A percentile compares a stretch with the other conserved stretches of the same genome.
Conservation (phyloP, 2,113 vertebrate genomes). For the Hemicordylus capensis region DNA sequence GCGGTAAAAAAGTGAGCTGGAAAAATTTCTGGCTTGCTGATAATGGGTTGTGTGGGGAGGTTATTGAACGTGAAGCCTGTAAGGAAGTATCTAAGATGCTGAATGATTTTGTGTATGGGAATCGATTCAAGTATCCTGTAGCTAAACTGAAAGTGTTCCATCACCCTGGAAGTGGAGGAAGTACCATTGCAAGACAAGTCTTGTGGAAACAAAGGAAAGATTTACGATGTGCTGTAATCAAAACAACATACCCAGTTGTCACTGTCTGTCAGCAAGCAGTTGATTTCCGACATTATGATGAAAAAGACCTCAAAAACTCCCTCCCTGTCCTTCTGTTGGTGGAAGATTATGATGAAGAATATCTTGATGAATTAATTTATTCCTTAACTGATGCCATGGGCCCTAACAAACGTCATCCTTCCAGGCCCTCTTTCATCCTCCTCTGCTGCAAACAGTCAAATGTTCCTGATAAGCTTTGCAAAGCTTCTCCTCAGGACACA, state of each 20-base stretch:
- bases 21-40: constrained; percentile 85
- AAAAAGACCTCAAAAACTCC: constrained; percentile 70
- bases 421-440: constrained; percentile 79
- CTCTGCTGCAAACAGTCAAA: constrained; percentile 79
- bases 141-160: constrained; percentile 82
- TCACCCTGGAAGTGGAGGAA: constrained; percentile 88
- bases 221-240: constrained; percentile 80
- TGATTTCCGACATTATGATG: constrained; percentile 80
- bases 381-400: constrained; percentile 72
- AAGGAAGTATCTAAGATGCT: constrained; percentile 65
- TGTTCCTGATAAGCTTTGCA: constrained; percentile 76
- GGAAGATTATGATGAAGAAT: constrained; percentile 82
- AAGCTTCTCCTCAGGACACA: constrained; percentile 72
- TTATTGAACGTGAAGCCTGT: constrained; percentile 82
- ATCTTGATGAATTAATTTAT: constrained; percentile 75
- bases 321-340: constrained; percentile 82
- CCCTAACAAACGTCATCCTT: constrained; percentile 63
- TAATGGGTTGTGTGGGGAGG: constrained; percentile 68
- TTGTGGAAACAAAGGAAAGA: constrained; percentile 81
- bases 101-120: constrained; percentile 47
- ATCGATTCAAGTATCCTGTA: constrained; percentile 59
- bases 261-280: constrained; percentile 77
- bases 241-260: constrained; percentile 61
- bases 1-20: constrained; percentile 80
- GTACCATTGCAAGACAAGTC: constrained; percentile 83